Evolutionary conservation across 2,888 invertebrate species (phyloP).

Genomic region (Catotricha subobsoleta): DNA sequence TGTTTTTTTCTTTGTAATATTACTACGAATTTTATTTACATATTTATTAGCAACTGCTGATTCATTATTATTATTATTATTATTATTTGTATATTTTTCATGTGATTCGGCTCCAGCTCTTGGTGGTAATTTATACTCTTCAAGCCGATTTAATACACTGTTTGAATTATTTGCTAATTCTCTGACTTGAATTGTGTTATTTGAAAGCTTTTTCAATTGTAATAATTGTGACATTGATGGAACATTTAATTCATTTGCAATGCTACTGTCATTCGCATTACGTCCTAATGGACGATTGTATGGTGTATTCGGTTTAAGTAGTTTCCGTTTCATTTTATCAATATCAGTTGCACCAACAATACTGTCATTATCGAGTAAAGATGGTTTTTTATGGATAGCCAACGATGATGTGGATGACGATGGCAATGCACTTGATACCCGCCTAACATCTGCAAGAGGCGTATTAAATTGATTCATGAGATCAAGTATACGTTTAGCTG

Average conservation of each 20-base stretch:
- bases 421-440: constrained; percentile 37
- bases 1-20: constrained; percentile 12
- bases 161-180: constrained; percentile 32
- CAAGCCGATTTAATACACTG: constrained; percentile 21
- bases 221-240: constrained; percentile 45
- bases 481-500: constrained; percentile 60
- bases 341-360: constrained; percentile 19
- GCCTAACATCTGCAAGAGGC: constrained; percentile 58
- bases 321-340: constrained; percentile 1
- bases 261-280: constrained; percentile 8
- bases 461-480: constrained; percentile 67
- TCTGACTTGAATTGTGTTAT: constrained; percentile 36
- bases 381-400: constrained; percentile 15
- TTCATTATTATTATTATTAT: constrained; percentile 1
- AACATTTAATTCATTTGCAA: constrained; percentile 33
- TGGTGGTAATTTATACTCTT: constrained; percentile 15
- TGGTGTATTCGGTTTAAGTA: constrained; percentile 17
- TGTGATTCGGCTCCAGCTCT: neutral
- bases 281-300: constrained; percentile 16
- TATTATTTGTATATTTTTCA: constrained; percentile 1
- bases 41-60: constrained; percentile 7
- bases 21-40: constrained; percentile 15
- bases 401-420: neutral
- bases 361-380: constrained; percentile 12
- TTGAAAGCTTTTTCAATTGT: constrained; percentile 40